phyloP scores from a whole-genome alignment of 1,140 invertebrate genomes.

The Cyrtorhinus lividipennis region DNA sequence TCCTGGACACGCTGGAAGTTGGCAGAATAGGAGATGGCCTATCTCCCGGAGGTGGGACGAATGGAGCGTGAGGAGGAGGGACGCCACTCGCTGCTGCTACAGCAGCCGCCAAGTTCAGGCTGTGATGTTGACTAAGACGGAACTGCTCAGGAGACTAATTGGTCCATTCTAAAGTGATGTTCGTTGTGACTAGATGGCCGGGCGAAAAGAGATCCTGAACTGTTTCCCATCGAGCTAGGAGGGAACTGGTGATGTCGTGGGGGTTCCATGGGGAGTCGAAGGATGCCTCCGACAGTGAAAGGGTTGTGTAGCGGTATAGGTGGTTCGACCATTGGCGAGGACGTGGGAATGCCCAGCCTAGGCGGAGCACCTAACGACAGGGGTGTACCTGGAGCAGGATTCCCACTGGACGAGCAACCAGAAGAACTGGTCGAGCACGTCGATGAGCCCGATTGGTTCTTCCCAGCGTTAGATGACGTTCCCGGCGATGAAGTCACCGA shows the following conservation, averaged over 20 bases:
- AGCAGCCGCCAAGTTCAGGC: constrained; percentile 30
- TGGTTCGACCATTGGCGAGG: constrained; percentile 27
- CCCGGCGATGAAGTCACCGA: constrained; percentile 32
- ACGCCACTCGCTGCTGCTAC: constrained; percentile 33
- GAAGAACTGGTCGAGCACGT: constrained; percentile 35
- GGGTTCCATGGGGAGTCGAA: constrained; percentile 42
- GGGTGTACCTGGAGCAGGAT: constrained; percentile 31
- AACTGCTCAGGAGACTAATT: constrained; percentile 65
- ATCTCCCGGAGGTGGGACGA: constrained; percentile 26
- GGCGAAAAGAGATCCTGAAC: constrained; percentile 48
- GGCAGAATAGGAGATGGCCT: constrained; percentile 33
- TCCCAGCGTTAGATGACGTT: constrained; percentile 33
- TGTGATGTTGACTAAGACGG: constrained; percentile 38
- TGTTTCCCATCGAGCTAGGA: constrained; percentile 38
- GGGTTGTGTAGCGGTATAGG: constrained; percentile 45
- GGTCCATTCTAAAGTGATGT: constrained; percentile 64
- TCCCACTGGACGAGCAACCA: constrained; percentile 26
- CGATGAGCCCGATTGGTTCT: constrained; percentile 40
- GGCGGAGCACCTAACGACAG: constrained; percentile 33
- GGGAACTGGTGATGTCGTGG: constrained; percentile 26
- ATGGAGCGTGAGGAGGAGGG: constrained; percentile 25
- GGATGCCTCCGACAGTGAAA: constrained; percentile 46
- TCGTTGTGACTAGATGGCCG: constrained; percentile 50
- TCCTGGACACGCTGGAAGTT: constrained; percentile 28
- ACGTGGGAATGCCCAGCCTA: constrained; percentile 27